Percentiles rank a stretch among this genome's conserved stretches.
Conservation (phyloP, 2,113 vertebrate genomes). For the Odontophorus gujanensis region DNA sequence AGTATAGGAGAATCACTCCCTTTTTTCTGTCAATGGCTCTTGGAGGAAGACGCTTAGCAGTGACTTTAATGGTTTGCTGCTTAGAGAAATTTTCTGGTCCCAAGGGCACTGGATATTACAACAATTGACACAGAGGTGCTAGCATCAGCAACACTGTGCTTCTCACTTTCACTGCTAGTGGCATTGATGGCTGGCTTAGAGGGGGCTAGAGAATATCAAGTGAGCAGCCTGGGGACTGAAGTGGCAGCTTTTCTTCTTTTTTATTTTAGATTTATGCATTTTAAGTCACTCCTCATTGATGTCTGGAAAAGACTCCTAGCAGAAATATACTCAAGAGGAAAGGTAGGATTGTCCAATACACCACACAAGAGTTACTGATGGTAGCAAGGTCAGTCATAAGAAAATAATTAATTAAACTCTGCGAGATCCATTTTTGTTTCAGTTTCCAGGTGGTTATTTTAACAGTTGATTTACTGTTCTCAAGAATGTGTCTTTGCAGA, state of each 20-base stretch:
- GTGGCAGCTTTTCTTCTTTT: neutral
- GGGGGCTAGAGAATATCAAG: slow-evolving; percentile 10
- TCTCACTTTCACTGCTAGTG: slow-evolving; percentile 36
- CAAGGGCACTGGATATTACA: slow-evolving; percentile 19
- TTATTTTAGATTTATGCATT: slow-evolving; percentile 16
- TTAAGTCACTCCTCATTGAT: slow-evolving; percentile 24
- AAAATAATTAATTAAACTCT: neutral
- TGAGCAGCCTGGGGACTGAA: neutral
- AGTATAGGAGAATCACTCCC: neutral
- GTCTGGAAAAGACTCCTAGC: neutral
- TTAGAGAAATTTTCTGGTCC: slow-evolving; percentile 37
- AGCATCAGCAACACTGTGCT: slow-evolving; percentile 13
- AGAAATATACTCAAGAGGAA: neutral
- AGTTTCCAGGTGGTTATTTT: neutral
- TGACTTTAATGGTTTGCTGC: slow-evolving; percentile 32
- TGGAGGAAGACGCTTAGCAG: slow-evolving; percentile 24
- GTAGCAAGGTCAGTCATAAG: neutral
- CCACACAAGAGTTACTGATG: neutral
- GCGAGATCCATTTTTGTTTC: neutral
- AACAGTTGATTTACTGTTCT: neutral
- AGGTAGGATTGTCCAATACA: neutral
- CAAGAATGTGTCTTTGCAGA: neutral
- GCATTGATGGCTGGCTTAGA: slow-evolving; percentile 45
- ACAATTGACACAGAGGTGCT: slow-evolving; percentile 8
- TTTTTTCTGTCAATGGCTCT: slow-evolving; percentile 10